Evolutionary conservation across 2,888 invertebrate genomes (phyloP), one percentile per base, ranked within the genome.

Genomic region (Pristionchus fissidentatus): DNA sequence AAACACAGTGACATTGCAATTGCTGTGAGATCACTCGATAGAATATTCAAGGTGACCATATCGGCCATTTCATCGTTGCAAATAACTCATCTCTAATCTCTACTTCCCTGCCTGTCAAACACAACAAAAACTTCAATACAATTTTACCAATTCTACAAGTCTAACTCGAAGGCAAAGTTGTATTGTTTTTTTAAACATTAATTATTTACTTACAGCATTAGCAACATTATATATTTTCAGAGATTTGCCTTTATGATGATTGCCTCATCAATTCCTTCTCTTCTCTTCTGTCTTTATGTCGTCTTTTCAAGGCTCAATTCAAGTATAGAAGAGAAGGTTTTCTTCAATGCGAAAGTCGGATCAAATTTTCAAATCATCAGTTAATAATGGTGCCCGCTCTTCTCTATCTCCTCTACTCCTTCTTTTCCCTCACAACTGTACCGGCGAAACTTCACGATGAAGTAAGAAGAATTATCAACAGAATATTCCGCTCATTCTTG

Each of bases 321-420:
- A 15, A 46, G 46, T 22, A 75, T 46, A 29, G 75, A 75, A 75
- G 75, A 75, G 29, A 75, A 75, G 29, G 46, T 38, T 5, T n/a
- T n/a, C n/a, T n/a, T n/a, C n/a, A n/a, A 38, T 22, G 60, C 29
- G 32, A 1, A 3, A 29, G 26, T 60, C 5, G 8, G 15, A 32
- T 29, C 3, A 5, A 29, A 8, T 62, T 32, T 35, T 5, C n/a
- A n/a, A n/a, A n/a, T n/a, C n/a, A 8, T 10, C 10, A 66, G 66
- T 35, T 75, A 1, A 46, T 75, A 26, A 75, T 75, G 75, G 29
- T 75, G 3, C 75, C 75, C 15, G 75, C 75, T 35, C 75, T 75
- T 46, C 75, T 75, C 26, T 75, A 75, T 75, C 43, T 75, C 26
- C 75, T 75, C 32, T 75, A 75, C 32, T 75, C 75, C n/a, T 75